These are phyloP conservation scores for Astur gentilis DNA, from an alignment of 2,113 vertebrate species.

Conservation along the genomic window DNA sequence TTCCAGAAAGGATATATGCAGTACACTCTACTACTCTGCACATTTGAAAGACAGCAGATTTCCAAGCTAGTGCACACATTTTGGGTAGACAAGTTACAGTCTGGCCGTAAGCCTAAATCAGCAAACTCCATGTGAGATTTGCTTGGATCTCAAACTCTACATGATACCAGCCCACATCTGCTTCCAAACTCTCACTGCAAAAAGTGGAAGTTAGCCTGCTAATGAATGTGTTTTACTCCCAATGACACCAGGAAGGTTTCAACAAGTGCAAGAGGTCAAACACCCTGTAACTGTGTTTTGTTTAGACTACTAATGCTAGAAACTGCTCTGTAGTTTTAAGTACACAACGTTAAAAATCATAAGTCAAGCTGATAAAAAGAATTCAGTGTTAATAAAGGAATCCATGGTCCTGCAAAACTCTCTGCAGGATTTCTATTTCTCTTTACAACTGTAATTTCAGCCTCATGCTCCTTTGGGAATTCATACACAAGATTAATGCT, in stretches of 20 bases:
- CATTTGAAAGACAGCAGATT: background rate
- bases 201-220: background rate
- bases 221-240: background rate
- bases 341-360: background rate
- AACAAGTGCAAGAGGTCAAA: background rate
- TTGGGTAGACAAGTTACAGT: background rate
- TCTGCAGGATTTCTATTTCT: background rate
- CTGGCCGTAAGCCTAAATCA: background rate
- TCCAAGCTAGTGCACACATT: background rate
- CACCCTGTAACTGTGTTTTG: background rate
- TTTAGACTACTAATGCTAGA: background rate
- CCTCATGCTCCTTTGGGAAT: background rate
- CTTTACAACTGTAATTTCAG: background rate
- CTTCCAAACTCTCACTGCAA: background rate
- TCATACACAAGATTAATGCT: background rate
- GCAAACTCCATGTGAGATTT: background rate
- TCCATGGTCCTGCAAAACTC: background rate
- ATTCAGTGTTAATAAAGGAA: background rate
- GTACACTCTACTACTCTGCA: background rate
- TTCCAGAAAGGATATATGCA: background rate
- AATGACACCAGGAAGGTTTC: background rate
- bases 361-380: background rate
- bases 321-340: constrained; percentile 1
- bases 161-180: background rate
- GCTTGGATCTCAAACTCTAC: background rate